phyloP scores from a whole-genome alignment of 2,888 invertebrate species.

The Apodemia mormo region DNA sequence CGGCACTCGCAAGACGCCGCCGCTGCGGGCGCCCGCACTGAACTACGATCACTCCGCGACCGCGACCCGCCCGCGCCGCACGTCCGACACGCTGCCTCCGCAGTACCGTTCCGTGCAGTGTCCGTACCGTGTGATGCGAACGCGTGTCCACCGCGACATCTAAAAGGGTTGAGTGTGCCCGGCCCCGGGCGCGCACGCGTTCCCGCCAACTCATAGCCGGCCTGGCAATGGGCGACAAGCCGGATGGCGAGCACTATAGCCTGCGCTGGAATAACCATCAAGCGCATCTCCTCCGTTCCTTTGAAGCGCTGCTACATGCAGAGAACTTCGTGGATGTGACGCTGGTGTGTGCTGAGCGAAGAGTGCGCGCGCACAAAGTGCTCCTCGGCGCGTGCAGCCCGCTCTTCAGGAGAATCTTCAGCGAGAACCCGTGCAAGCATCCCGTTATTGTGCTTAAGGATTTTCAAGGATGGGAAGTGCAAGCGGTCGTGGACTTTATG shows the following conservation, averaged over 20 bases:
- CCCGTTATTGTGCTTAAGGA: conserved; percentile 96
- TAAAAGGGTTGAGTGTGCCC: conserved; percentile 74
- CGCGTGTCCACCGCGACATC: conserved; percentile 63
- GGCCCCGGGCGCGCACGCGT: conserved; percentile 69
- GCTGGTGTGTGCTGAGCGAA: conserved; percentile 92
- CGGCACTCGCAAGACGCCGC: conserved; percentile 43
- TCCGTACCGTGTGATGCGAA: conserved; percentile 57
- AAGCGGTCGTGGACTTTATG: conserved; percentile 96
- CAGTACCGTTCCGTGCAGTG: conserved; percentile 52
- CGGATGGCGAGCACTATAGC: conserved; percentile 88
- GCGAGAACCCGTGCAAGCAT: conserved; percentile 96
- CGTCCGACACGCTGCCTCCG: conserved; percentile 51
- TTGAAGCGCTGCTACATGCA: conserved; percentile 93
- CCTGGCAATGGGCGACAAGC: conserved; percentile 76
- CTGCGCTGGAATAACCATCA: conserved; percentile 97
- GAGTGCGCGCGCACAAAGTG: conserved; percentile 94
- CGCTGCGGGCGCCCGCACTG: conserved; percentile 53
- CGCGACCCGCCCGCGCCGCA: conserved; percentile 35
- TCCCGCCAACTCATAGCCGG: conserved; percentile 46
- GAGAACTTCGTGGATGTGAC: conserved; percentile 95
- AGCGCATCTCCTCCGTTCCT: conserved; percentile 91
- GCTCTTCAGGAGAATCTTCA: conserved; percentile 93
- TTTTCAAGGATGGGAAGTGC: conserved; percentile 93
- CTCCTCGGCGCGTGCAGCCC: conserved; percentile 94
- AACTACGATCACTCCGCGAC: no score